Evolutionary conservation across 2,113 vertebrate species (phyloP).

Genomic region (Hipposideros armiger): DNA sequence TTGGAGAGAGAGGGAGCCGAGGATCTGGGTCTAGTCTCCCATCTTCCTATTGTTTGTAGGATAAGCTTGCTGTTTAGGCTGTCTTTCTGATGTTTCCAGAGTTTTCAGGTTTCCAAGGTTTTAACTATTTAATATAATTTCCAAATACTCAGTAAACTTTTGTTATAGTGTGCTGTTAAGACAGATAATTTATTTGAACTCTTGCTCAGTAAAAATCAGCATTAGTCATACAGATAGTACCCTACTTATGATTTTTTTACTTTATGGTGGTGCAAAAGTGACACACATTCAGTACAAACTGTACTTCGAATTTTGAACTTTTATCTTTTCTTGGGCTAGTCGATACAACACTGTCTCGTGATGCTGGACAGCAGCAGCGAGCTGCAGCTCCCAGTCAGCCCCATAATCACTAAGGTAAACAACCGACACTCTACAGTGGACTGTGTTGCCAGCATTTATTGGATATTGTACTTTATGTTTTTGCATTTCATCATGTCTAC

Average conservation of each 20-base stretch:
- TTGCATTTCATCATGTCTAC: no score
- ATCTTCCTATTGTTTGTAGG: conserved; percentile 1
- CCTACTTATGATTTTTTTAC: neutral
- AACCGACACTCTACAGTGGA: neutral
- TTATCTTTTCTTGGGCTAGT: neutral
- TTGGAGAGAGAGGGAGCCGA: neutral
- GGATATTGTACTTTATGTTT: neutral
- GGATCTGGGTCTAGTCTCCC: neutral
- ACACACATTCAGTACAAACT: neutral
- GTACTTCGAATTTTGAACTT: neutral
- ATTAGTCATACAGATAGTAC: neutral
- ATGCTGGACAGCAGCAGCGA: neutral
- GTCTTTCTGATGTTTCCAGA: conserved; percentile 11
- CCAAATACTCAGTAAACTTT: conserved; percentile 16
- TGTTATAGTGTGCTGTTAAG: conserved; percentile 20
- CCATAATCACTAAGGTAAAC: neutral
- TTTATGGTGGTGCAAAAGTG: neutral
- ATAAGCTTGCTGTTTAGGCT: neutral
- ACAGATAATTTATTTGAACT: neutral
- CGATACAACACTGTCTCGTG: neutral
- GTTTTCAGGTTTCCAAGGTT: conserved; percentile 2
- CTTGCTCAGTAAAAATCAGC: conserved; percentile 75
- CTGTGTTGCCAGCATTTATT: no score
- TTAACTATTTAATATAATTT: conserved; percentile 23
- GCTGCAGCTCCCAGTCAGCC: neutral